Base-by-base conservation (phyloP, 92 coral and sea anemone genomes). In the Porites evermanni region DNA sequence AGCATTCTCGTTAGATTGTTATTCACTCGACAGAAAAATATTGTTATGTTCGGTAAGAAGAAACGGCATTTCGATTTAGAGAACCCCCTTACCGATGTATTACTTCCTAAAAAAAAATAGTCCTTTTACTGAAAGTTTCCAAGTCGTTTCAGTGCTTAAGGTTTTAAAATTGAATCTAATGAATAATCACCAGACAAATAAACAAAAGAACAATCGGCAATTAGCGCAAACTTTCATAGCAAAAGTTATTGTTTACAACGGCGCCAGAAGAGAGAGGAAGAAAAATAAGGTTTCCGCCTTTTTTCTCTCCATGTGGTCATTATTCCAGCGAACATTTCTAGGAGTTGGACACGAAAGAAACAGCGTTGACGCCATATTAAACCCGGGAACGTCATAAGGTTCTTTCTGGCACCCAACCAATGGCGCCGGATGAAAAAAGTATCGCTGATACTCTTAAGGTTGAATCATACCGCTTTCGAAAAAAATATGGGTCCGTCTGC, bases 401-500 rank as follows among this genome's bases (percentile, higher is more conserved):
- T 58, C 54, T 81, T 81, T 81, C 67, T 54, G 67, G 53, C 59
- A 18, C 66, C 47, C 32, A 12, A 61, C 32, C 12, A 58, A 54
- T 18, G 77, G 85, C 86, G 70, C 86, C 78, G 65, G 47, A 38
- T 38, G 47, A 38, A 56, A 19, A 50, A 79, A 68, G 58, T 81
- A 32, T 17, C 67, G 18, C 44, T 56, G 16, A 58, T 38, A 65
- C 52, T 67, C 66, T 19, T 58, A 66, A 56, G 32, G 69, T 70
- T 70, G 21, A 81, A 81, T 70, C 65, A 56, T n/a, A 12, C 86
- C 86, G 86, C 86, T 53, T 70, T 51, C 85, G 54, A 50, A 44
- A 80, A 38, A 8, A 53, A 81, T 81, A 81, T 53, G 19, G n/a
- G 86, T 12, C 78, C 86, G 86, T 81, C 86, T 81, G 8, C 78